Evolutionary conservation across 2,888 invertebrate species (phyloP).

Genomic region (Drosophila suboccidentalis): DNA sequence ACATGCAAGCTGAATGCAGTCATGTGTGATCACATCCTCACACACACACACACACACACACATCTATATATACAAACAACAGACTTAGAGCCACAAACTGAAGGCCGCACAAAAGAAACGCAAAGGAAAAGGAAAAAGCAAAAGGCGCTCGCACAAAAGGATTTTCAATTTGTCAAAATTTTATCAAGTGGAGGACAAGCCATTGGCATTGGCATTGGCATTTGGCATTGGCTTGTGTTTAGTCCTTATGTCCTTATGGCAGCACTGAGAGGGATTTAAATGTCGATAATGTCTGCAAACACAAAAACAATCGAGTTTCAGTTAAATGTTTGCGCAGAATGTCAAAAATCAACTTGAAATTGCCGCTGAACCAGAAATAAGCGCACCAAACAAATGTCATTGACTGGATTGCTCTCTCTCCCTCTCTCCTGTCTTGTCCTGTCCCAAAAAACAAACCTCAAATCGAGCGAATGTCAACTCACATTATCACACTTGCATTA

Average conservation of each 20-base stretch:
- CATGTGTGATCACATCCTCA: slow-evolving; percentile 52
- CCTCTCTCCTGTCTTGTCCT: background rate
- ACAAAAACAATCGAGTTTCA: slow-evolving; percentile 38
- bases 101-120: slow-evolving; percentile 61
- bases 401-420: slow-evolving; percentile 42
- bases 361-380: slow-evolving; percentile 73
- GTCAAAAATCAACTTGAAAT: slow-evolving; percentile 71
- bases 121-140: slow-evolving; percentile 6
- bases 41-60: slow-evolving; percentile 12
- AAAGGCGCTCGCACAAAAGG: slow-evolving; percentile 65
- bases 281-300: slow-evolving; percentile 80
- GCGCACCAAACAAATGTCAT: slow-evolving; percentile 65
- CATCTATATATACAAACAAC: slow-evolving; percentile 3
- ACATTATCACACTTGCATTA: slow-evolving; percentile 54
- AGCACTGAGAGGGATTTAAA: slow-evolving; percentile 73
- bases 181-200: slow-evolving; percentile 72
- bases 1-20: slow-evolving; percentile 50
- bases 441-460: slow-evolving; percentile 41
- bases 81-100: slow-evolving; percentile 42
- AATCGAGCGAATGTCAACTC: slow-evolving; percentile 39
- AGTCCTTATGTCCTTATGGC: slow-evolving; percentile 17
- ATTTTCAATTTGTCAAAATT: slow-evolving; percentile 80
- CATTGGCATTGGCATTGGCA: slow-evolving; percentile 32
- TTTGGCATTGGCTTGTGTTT: slow-evolving; percentile 15
- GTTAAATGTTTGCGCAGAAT: slow-evolving; percentile 69